Evolutionary conservation across 1,140 invertebrate genomes (phyloP), one percentile per base, ranked within the genome.

Genomic region (Papilio aristodemus): DNA sequence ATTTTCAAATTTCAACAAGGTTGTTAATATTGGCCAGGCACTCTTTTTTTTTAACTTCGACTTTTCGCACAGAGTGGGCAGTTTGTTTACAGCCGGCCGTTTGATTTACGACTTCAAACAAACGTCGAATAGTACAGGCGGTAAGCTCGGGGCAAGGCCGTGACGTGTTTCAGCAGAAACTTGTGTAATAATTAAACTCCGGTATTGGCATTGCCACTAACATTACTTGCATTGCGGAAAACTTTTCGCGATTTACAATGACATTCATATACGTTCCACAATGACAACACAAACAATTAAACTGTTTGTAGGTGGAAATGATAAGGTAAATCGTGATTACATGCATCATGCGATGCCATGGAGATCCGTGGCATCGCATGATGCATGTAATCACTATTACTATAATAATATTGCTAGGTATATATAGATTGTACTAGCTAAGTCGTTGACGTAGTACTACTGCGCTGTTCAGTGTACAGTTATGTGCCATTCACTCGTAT

Each of bases 61-160:
- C 62, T 86, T 84, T 84, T 83, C 74, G 74, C 79, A 72, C 72
- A 71, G 78, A 70, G 83, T 84, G 81, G 81, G 84, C 75, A 79
- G 76, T 74, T 69, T 85, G 81, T 86, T 86, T 86, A 86, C 77
- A 81, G 76, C 76, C 73, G 76, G 74, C 74, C 71, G 63, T 71
- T 76, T 85, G 81, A 84, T 86, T 86, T 82, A 83, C 76, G 73
- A 74, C 73, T 71, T 73, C 66, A 74, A 76, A 76, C 79, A 77
- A 71, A 71, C 75, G 71, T 74, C 74, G 71, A 70, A 74, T 77
- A 76, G 76, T 74, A 76, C 58, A 73, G 73, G 50, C 66, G 72
- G 75, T 60, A 66, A 68, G 69, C 74, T 64, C 64, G 60, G 69
- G 54, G 71, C 83, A 82, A 85, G 83, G 83, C 76, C 78, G 68